Base-by-base conservation (phyloP, 2,113 vertebrate species). In the Mustelus asterias region DNA sequence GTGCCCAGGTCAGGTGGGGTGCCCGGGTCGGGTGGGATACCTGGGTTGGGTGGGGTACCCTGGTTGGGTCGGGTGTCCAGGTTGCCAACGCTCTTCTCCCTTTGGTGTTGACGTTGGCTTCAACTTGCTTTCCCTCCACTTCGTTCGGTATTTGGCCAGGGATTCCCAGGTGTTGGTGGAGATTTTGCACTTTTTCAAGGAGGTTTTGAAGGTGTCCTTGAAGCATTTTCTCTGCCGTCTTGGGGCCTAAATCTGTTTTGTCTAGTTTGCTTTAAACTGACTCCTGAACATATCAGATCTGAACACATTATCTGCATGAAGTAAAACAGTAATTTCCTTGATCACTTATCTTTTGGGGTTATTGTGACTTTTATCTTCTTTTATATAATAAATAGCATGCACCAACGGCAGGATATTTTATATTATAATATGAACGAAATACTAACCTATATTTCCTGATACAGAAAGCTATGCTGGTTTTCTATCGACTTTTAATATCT, bases 351-450 rank as follows among this genome's bases (percentile, higher is more conserved):
- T 67, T 65, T n/a, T 41, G 29, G 60, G 60, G 58, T 37, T 41
- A 93, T 63, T 67, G 33, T 37, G 90, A 93, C 16, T 37, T 93
- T 54, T 14, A n/a, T 93, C 65, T 67, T 14, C n/a, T 37, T 65
- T 93, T 67, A 67, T 10, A 67, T 67, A 33, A 92, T 90, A 67
- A 67, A 37, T 9, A 88, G 29, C 65, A 86, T 88, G 58, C 85
- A 88, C 11, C 48, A 88, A 88, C 48, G 13, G 85, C 85, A 93
- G 90, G 60, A 41, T 93, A 93, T 65, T 93, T 67, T 93, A 65
- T n/a, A n/a, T 63, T 67, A 9, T 16, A 44, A 65, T 67, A 29
- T 93, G 90, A 93, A 93, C 67, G n/a, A 67, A 93, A 93, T 24
- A 93, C 18, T 8, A 22, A 29, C 3, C 60, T 65, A 63, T 93